Conservation (phyloP, 2,888 invertebrate genomes). For the Thelaira solivaga region DNA sequence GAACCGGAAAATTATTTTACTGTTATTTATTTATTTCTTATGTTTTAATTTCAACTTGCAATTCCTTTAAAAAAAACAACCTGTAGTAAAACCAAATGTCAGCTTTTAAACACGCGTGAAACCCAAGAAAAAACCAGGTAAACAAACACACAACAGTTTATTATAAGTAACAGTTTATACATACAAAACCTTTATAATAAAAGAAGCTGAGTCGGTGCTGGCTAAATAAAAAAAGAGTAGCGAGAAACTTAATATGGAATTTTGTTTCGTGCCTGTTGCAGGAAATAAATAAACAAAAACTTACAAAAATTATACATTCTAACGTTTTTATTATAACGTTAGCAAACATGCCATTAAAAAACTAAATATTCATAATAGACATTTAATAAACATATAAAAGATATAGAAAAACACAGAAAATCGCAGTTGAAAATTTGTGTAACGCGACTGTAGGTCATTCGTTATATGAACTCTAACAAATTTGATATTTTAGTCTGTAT, state of each 20-base stretch:
- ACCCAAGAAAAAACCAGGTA: too few species aligned
- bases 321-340: conserved; percentile 31
- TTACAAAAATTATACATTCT: neutral
- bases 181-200: neutral
- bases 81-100: conserved; percentile 20
- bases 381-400: conserved; percentile 19
- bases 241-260: conserved; percentile 27
- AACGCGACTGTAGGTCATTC: too few species aligned
- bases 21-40: too few species aligned
- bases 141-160: too few species aligned
- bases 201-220: neutral
- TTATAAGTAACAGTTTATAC: too few species aligned
- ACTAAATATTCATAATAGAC: conserved; percentile 1
- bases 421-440: neutral
- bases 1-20: too few species aligned
- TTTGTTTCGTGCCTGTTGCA: conserved; percentile 15
- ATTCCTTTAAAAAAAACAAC: too few species aligned
- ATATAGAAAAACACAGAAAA: conserved; percentile 7
- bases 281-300: neutral
- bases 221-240: conserved; percentile 33
- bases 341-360: conserved; percentile 11
- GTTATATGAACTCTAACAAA: too few species aligned
- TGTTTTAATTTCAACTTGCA: too few species aligned
- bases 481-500: too few species aligned
- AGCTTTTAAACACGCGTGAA: conserved; percentile 29